phyloP scores from a whole-genome alignment of 2,797 vertebrate genomes.

The Hydrocynus forskahlii region DNA sequence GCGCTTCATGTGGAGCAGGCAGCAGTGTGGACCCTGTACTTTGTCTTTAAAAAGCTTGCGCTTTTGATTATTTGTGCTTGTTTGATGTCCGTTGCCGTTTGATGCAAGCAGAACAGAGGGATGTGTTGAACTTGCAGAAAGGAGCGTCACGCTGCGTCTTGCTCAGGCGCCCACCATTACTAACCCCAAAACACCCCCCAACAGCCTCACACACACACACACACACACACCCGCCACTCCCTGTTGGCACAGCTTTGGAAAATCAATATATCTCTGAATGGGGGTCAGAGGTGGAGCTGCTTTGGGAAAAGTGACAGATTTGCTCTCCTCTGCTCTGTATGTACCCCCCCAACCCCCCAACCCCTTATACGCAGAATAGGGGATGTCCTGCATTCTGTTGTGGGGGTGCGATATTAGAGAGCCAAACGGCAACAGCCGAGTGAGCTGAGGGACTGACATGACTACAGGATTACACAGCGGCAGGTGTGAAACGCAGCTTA shows the following conservation, averaged over 20 bases:
- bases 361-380: constrained; percentile 58
- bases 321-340: constrained; percentile 85
- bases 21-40: constrained; percentile 3
- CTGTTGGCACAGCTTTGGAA: constrained; percentile 77
- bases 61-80: constrained; percentile 57
- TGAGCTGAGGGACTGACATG: constrained; percentile 51
- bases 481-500: constrained; percentile 61
- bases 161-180: constrained; percentile 58
- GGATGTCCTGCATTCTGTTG: constrained; percentile 82
- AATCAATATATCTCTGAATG: constrained; percentile 89
- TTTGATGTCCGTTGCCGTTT: constrained; percentile 52
- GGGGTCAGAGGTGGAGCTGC: constrained; percentile 86
- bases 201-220: not conserved
- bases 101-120: constrained; percentile 43
- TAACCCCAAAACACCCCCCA: constrained; percentile 41
- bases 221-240: constrained; percentile 55
- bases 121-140: constrained; percentile 61
- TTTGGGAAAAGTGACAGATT: constrained; percentile 87
- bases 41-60: constrained; percentile 34
- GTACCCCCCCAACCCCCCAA: constrained; percentile 62
- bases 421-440: constrained; percentile 73
- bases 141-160: constrained; percentile 56
- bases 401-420: constrained; percentile 79
- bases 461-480: constrained; percentile 54
- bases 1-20: constrained; percentile 20